Evolutionary conservation across 2,797 vertebrate species (phyloP).

Genomic region (Tenualosa ilisha): DNA sequence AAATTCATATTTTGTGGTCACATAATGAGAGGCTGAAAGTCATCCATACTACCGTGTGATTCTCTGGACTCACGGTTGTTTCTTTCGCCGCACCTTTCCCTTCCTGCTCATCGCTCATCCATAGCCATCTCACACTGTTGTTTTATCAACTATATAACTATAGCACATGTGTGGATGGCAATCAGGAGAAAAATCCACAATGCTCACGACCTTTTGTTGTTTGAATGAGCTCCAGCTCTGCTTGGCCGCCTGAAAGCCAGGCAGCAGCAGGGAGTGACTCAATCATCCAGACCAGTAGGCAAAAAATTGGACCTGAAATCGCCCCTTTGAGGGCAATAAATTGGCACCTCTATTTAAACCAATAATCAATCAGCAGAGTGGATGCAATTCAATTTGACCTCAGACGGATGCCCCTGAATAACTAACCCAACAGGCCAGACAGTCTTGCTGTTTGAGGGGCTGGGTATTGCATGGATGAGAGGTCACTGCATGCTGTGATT

Average conservation of each 20-base stretch:
- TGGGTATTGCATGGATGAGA: not conserved
- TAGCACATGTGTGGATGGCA: not conserved
- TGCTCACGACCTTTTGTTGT: not conserved
- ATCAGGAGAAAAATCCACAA: not conserved
- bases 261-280: not conserved
- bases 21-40: not conserved
- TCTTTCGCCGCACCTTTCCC: not conserved
- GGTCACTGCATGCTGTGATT: not conserved
- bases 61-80: not conserved
- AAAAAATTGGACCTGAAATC: not conserved
- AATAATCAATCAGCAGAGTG: slow-evolving; percentile 11
- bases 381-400: slow-evolving; percentile 8
- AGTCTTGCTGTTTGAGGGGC: not conserved
- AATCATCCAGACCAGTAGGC: slow-evolving; percentile 4
- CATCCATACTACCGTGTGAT: not conserved
- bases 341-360: slow-evolving; percentile 21
- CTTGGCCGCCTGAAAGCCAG: not conserved
- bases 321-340: not conserved
- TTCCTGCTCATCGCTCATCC: not conserved
- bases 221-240: not conserved
- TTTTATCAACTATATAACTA: not conserved
- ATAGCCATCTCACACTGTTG: not conserved
- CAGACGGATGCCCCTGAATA: not conserved
- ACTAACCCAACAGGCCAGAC: not conserved
- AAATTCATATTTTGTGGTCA: not conserved